Base-by-base conservation (phyloP, 2,113 vertebrate species). In the Zosterops borbonicus region DNA sequence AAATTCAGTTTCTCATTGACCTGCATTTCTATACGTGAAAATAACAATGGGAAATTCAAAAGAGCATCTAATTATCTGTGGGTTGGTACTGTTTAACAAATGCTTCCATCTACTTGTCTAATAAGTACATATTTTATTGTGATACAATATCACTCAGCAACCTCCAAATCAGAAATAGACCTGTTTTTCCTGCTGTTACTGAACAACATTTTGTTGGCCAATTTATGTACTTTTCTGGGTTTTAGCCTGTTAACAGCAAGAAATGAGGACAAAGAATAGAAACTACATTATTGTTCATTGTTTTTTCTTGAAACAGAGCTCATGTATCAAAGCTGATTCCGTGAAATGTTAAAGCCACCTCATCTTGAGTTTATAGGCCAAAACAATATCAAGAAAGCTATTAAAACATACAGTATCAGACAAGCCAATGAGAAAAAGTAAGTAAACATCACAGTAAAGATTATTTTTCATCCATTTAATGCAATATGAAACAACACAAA, bases 221-320 rank as follows among this genome's bases (percentile, higher is more conserved):
- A 55, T 88, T 87, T 81, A n/a, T 75, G 33, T 64, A 83, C 21
- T 90, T 70, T 67, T 64, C 6, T 60, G 78, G 31, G 18, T 91
- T 94, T 96, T 77, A 71, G 91, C 16, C 65, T 52, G 8, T 74
- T 73, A 33, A 55, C 35, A 67, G 29, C 14, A 63, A 85, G 60
- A 89, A 91, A 94, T 46, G 24, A 90, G 50, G 52, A 68, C 47
- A 91, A 95, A 60, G 42, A 90, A 56, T 37, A 84, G 68, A 92
- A 93, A 79, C 17, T 39, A 6, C 74, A 75, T 46, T 64, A 52
- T 64, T 95, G 35, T 62, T 82, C 71, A 67, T 56, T 1, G 1
- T 25, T 70, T 87, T 75, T 82, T 78, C 39, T 73, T 80, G 33
- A 27, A 76, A 37, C 33, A 74, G 60, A 69, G 49, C 42, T 93